These are phyloP conservation scores for Discoglossus pictus DNA, from an alignment of 2,797 vertebrate species.

Conservation along the genomic window DNA sequence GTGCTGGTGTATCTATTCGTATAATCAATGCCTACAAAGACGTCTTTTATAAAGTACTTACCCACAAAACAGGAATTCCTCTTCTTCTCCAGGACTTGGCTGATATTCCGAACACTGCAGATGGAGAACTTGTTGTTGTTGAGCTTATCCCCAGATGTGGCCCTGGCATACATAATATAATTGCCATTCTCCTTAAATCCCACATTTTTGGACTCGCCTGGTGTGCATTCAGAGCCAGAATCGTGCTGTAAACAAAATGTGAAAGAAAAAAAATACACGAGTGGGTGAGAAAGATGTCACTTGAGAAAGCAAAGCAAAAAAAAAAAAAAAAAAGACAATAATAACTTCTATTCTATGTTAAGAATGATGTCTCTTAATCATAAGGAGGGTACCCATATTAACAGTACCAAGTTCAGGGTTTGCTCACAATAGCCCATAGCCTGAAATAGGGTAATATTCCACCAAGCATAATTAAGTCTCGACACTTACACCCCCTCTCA, in stretches of 20 bases:
- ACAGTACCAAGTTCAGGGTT: no score
- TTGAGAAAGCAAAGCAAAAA: no score
- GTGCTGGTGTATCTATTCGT: neutral
- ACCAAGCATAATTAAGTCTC: no score
- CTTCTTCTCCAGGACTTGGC: constrained; percentile 88
- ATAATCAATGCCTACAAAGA: neutral
- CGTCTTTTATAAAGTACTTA: constrained; percentile 64
- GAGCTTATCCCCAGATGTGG: constrained; percentile 92
- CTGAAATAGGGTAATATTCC: no score
- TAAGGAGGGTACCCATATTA: no score
- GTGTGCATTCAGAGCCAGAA: constrained; percentile 91
- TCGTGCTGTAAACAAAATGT: constrained; percentile 87
- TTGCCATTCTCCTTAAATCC: constrained; percentile 90
- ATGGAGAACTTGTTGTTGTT: constrained; percentile 97
- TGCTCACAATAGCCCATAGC: no score
- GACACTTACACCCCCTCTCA: no score
- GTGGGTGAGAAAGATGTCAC: no score
- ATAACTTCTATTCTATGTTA: no score
- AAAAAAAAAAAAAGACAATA: no score
- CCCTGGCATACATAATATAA: constrained; percentile 97
- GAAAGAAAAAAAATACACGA: no score
- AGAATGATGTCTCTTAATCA: no score
- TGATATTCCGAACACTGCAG: constrained; percentile 94
- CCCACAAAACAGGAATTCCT: constrained; percentile 89
- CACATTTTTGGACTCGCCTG: constrained; percentile 86